Base-by-base conservation (phyloP, 2,113 vertebrate genomes). In the Siniperca chuatsi region DNA sequence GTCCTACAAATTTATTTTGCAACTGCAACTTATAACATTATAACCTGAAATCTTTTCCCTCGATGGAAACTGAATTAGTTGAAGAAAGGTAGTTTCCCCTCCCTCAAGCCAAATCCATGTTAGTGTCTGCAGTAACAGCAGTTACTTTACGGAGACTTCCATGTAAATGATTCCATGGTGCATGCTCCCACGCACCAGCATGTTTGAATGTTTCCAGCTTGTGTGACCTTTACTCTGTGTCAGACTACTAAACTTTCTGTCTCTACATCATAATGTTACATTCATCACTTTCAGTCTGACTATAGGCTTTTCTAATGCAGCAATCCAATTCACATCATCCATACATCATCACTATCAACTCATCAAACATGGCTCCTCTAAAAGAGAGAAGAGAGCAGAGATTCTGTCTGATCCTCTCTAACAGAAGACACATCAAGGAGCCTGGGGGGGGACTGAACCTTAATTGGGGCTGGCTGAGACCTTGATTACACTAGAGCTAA, bases 401-500 rank as follows among this genome's bases (percentile, higher is more conserved):
- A 48, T 42, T 42, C 21, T 10, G 2, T 67, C 33, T n/a, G 40
- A 46, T 44, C 66, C 66, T 25, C 29, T 72, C 55, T 58, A 61
- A 74, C 62, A 77, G 33, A 72, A n/a, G 75, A 42, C 25, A 75
- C 75, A 83, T 62, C 29, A 52, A 25, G 50, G 20, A 70, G 75
- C 35, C 70, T 61, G 52, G 23, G n/a, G 79, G 78, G 48, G 48
- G 20, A 8, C 23, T 84, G n/a, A 84, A 58, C 29, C 29, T 44
- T 84, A 66, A 81, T 67, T 62, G 60, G 33, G 21, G 33, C 68
- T 64, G 67, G 48, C 54, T 67, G 44, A 67, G 54, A 68, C 42
- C 33, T 74, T 84, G 79, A 83, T 89, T 89, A 83, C 77, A 25
- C 29, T 57, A 77, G 42, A 52, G 62, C 35, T 86, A 65, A 81